Evolutionary conservation across 92 coral and sea anemone species (phyloP).

Genomic region (Hydrozoanthus gracilis): DNA sequence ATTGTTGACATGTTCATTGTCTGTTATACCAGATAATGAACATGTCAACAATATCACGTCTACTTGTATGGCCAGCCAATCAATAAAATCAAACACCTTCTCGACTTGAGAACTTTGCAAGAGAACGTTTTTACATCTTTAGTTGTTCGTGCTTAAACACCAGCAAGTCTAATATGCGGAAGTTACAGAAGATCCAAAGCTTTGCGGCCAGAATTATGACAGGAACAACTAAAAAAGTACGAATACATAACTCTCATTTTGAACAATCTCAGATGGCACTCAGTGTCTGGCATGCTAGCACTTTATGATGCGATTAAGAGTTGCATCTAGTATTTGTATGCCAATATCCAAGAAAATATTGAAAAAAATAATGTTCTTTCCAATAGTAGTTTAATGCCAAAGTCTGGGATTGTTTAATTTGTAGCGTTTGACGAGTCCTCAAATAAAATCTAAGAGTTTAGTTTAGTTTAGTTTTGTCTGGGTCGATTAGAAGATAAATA

Average conservation of each 20-base stretch:
- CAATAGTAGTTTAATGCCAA: constrained; percentile 26
- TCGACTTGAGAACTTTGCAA: constrained; percentile 48
- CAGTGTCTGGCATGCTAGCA: too few species aligned
- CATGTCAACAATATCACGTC: too few species aligned
- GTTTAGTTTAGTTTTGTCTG: constrained; percentile 52
- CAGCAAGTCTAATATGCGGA: constrained; percentile 50
- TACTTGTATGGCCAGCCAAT: constrained; percentile 25
- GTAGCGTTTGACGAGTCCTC: constrained; percentile 20
- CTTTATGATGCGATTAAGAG: too few species aligned
- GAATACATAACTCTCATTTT: too few species aligned
- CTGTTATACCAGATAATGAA: too few species aligned
- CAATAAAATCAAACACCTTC: constrained; percentile 43
- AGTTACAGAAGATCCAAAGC: constrained; percentile 58
- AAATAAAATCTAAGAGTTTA: background rate
- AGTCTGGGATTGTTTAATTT: constrained; percentile 25
- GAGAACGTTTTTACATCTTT: constrained; percentile 49
- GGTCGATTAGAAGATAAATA: constrained; percentile 44
- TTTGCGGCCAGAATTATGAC: constrained; percentile 53
- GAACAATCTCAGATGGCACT: too few species aligned
- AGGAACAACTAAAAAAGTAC: too few species aligned
- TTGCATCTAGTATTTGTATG: background rate
- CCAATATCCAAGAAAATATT: background rate
- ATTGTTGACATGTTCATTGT: too few species aligned
- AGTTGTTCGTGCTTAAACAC: constrained; percentile 59
- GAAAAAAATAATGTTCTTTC: constrained; percentile 3